These are phyloP conservation scores for Crossaster papposus DNA, from an alignment of 53 echinoderm and acorn worm species.

Conservation along the genomic window DNA sequence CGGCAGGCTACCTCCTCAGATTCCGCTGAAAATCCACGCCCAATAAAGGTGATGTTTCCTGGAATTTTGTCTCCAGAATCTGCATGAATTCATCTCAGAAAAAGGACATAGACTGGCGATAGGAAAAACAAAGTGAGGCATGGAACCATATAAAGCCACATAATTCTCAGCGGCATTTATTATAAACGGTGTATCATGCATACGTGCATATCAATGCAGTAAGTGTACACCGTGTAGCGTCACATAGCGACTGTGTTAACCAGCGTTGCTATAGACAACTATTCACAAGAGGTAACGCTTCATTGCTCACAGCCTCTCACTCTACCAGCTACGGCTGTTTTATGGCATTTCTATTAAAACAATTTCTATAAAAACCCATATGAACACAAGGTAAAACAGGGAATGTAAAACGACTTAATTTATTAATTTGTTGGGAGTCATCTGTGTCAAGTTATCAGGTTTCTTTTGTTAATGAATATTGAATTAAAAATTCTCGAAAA, in stretches of 20 bases:
- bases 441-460: too few species aligned
- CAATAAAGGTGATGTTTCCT: neutral
- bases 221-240: too few species aligned
- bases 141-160: neutral
- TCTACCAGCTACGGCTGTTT: slow-evolving; percentile 17
- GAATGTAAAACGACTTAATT: neutral
- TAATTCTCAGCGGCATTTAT: slow-evolving; percentile 13
- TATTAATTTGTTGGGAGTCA: neutral
- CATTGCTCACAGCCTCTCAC: neutral
- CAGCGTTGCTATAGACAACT: slow-evolving; percentile 38
- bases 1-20: neutral
- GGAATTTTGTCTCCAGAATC: neutral
- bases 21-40: neutral
- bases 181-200: neutral
- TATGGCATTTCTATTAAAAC: neutral
- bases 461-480: neutral
- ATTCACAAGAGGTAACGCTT: slow-evolving; percentile 23
- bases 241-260: slow-evolving; percentile 43
- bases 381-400: neutral
- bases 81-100: neutral
- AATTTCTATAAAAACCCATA: neutral
- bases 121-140: neutral
- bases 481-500: neutral
- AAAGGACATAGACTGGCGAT: neutral
- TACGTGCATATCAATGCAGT: too few species aligned